Base-by-base conservation (phyloP, 1,140 invertebrate species). In the Drosophila pandora region DNA sequence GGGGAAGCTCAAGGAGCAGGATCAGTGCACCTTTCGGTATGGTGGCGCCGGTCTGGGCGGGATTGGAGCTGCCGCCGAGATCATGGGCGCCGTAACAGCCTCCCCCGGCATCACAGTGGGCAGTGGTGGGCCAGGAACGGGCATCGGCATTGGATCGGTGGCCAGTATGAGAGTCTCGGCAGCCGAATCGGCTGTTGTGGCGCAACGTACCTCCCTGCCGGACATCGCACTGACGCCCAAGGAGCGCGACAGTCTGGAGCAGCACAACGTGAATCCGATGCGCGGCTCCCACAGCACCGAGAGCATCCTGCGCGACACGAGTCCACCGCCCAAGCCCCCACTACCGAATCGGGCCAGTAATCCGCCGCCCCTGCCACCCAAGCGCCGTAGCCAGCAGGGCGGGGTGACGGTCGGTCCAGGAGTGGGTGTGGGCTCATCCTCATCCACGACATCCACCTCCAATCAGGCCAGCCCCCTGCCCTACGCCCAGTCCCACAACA, bases 311-410 rank as follows among this genome's bases (percentile, higher is more conserved):
- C 76, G 93, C 64, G 94, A 95, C 92, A 93, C 93, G 74, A 94
- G 93, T 92, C 92, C 91, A 57, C 97, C 97, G 53, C 97, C 97
- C 2, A 98, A 98, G 92, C 97, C 97, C 45, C 97, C 97, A 45
- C 92, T 96, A 71, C 96, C 96, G 52, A 93, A 94, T 79, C 93
- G 90, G 28, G 58, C 70, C 23, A 84, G 71, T 50, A 93, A 91
- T 67, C 95, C 95, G 22, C 96, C 95, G 67, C 96, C 96, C 8
- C 88, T 96, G 54, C 96, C 96, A n/a, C 95, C 95, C 22, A 96
- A 96, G 91, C 94, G 94, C 84, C 93, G 93, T 84, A 93, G 92
- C 48, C 84, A 92, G 43, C 92, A 48, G 7, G 43, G 48, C n/a
- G 54, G 52, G 0, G 32, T 4, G 5, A 39, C 21, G 1, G 25